Evolutionary conservation across 2,797 vertebrate species (phyloP).

Genomic region (Phoebastria nigripes): DNA sequence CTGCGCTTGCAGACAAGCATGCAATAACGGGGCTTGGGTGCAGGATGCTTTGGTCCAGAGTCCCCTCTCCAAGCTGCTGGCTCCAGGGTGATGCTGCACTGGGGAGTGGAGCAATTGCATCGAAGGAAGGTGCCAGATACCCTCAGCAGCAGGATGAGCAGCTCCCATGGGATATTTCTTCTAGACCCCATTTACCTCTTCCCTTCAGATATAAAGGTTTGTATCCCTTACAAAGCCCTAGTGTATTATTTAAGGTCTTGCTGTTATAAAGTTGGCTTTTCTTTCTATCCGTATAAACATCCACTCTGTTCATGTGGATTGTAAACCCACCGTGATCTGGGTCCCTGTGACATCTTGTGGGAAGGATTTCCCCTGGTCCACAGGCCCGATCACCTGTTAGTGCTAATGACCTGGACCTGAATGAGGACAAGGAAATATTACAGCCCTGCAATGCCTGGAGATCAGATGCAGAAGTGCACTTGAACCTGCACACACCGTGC

Average conservation of each 20-base stretch:
- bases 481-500: not conserved
- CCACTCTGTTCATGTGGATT: fast-evolving
- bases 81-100: not conserved
- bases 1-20: fast-evolving
- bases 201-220: not conserved
- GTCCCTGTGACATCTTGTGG: not conserved
- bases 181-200: not conserved
- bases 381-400: not conserved
- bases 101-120: not conserved
- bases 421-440: not conserved
- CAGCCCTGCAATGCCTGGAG: not conserved
- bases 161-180: not conserved
- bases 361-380: not conserved
- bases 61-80: not conserved
- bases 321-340: not conserved
- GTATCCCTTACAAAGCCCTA: not conserved
- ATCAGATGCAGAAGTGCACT: not conserved
- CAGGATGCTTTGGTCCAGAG: not conserved
- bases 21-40: fast-evolving
- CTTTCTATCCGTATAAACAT: not conserved
- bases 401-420: not conserved
- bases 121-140: fast-evolving
- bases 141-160: not conserved
- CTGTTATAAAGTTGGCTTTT: not conserved
- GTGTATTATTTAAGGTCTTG: not conserved